These are phyloP conservation scores for Apocheima hispidaria DNA, from an alignment of 2,888 invertebrate genomes.

Conservation along the genomic window DNA sequence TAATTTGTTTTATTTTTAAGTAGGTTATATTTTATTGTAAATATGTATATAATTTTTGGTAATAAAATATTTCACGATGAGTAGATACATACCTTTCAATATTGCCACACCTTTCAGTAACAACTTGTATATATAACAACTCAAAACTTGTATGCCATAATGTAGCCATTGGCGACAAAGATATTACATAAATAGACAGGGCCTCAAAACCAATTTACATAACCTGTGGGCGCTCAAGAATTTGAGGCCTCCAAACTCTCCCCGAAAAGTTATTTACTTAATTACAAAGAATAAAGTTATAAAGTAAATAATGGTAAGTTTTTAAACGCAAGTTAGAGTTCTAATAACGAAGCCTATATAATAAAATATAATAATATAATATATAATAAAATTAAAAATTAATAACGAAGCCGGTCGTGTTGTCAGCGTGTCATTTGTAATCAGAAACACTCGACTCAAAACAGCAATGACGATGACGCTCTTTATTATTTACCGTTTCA, in stretches of 20 bases:
- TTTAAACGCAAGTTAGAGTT: conserved; percentile 21
- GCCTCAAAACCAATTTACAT: not conserved
- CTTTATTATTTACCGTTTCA: conserved; percentile 42
- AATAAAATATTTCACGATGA: too few species aligned
- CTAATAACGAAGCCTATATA: conserved; percentile 26
- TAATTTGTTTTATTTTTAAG: too few species aligned
- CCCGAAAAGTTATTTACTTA: conserved; percentile 21
- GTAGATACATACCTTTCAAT: too few species aligned
- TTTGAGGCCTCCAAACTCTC: conserved; percentile 10
- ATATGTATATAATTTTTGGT: too few species aligned
- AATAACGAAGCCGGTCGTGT: conserved; percentile 29
- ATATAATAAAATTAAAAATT: too few species aligned
- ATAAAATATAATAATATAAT: too few species aligned
- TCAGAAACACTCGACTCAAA: conserved; percentile 43
- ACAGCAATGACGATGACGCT: conserved; percentile 42
- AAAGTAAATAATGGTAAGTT: conserved; percentile 35
- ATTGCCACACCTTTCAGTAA: too few species aligned
- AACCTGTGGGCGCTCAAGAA: conserved; percentile 18
- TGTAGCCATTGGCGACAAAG: too few species aligned
- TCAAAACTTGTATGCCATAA: not conserved
- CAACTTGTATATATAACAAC: too few species aligned
- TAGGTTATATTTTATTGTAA: too few species aligned
- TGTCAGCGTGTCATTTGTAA: conserved; percentile 40
- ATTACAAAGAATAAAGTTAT: conserved; percentile 25
- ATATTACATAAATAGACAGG: not conserved